Evolutionary conservation across 2,797 vertebrate genomes (phyloP), one percentile per base, ranked within the genome.

Genomic region (Vireo griseus): DNA sequence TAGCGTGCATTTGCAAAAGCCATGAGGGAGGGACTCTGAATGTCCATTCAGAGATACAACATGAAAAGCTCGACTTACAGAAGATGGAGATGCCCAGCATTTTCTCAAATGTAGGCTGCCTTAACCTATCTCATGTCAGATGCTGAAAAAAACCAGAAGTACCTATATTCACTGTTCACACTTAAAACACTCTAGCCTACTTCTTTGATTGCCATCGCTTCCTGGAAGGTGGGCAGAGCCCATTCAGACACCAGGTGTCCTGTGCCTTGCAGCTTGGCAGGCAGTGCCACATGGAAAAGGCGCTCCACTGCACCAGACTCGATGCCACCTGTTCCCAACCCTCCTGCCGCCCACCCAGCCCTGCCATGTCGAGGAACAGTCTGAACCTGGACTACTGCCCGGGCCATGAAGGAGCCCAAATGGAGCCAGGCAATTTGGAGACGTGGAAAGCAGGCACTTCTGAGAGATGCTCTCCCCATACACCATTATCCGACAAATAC

Each of bases 311-410:
- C 65, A 71, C 21, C 91, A 92, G 68, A 54, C 72, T 54, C 1
- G 1, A 15, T 35, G 75, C 87, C 87, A 93, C 86, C 81, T 92
- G 94, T 74, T 96, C 72, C 78, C 89, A 95, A 29, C 35, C 48
- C 51, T 93, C 78, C 78, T 0, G 0, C 85, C 57, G 0, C 93
- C 88, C 50, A 91, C 81, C 71, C 66, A 74, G 73, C 66, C 67
- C 68, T 71, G 84, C 73, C 28, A 2, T 6, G 1, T 28, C 1
- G 3, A 93, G 88, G 88, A 94, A 94, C 85, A 91, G 78, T 51
- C 76, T 92, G 92, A 96, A 88, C 88, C 86, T 95, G 95, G 92
- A 92, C 85, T 75, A 48, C 44, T 88, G 91, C 95, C 92, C 26
- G 0, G 31, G 29, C 76, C 8, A 0, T 24, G 39, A 75, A 80